phyloP scores from a whole-genome alignment of 2,113 vertebrate genomes.

The Ceyx cyanopectus region DNA sequence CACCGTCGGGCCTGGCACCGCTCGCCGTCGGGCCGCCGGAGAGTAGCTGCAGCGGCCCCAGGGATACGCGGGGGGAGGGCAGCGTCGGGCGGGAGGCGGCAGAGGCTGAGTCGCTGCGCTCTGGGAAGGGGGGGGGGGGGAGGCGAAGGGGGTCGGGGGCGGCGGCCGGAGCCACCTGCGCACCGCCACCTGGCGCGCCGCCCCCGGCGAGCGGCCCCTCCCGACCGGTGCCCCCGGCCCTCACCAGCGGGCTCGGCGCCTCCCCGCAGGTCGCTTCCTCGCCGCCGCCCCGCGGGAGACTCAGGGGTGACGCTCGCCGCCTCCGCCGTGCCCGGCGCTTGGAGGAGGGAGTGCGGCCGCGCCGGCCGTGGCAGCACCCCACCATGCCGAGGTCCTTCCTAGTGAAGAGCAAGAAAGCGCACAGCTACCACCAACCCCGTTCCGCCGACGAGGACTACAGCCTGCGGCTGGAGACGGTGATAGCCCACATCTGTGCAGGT shows the following conservation, averaged over 20 bases:
- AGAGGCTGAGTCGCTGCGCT: not conserved
- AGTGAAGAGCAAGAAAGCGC: constrained; percentile 97
- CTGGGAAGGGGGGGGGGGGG: not conserved
- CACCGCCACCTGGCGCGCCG: constrained; percentile 89
- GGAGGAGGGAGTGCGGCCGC: not conserved
- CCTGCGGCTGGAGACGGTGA: constrained; percentile 78
- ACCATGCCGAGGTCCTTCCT: constrained; percentile 96
- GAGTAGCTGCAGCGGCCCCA: not conserved
- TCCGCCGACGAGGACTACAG: constrained; percentile 84
- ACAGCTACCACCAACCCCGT: constrained; percentile 95
- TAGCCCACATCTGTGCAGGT: constrained; percentile 89
- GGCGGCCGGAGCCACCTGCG: constrained; percentile 84
- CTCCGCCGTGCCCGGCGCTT: not conserved
- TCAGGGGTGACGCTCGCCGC: not conserved
- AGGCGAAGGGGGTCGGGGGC: not conserved
- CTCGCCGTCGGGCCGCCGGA: not conserved
- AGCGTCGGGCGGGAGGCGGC: not conserved
- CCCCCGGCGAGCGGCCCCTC: constrained; percentile 14
- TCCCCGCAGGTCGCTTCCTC: not conserved
- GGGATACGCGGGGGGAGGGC: too few species aligned
- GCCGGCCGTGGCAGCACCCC: not conserved
- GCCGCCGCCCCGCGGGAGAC: not conserved
- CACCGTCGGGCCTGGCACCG: not conserved
- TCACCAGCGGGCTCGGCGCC: not conserved
- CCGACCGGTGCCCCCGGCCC: not conserved